Evolutionary conservation across 2,888 invertebrate genomes (phyloP), one percentile per base, ranked within the genome.

Genomic region (Hoplodrina ambigua): DNA sequence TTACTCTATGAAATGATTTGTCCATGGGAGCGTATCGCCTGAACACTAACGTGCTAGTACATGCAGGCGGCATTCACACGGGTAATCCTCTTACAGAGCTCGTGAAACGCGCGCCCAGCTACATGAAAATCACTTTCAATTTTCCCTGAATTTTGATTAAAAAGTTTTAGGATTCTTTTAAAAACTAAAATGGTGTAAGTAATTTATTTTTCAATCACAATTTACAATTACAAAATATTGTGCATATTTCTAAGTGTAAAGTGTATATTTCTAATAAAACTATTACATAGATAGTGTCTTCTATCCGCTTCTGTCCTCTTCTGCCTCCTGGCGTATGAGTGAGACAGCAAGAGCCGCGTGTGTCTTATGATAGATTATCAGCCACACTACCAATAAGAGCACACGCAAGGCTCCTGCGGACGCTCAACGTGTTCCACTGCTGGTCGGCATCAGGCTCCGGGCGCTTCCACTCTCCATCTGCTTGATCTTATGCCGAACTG

Each of bases 331-430:
- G 15, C 30, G 64, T 41, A 54, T 49, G 80, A 76, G 63, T 66
- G 88, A 86, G 86, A 30, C 88, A 89, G 88, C 80, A 71, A 96
- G 96, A 96, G 96, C 96, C 96, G 96, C 96, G 96, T 96, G 96
- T 96, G 96, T 96, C 96, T 96, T 96, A 96, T 96, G 96, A 96
- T 96, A 96, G 96, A 94, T 95, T 94, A 90, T 89, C 89, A 91
- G 89, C 90, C 94, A 92, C 95, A 95, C 96, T 96, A 96, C 96
- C 96, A 93, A 96, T 96, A 96, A 96, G 96, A 96, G 87, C 96
- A 96, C 95, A 95, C 96, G 96, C 95, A 94, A 94, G 96, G 96
- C 96, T 96, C 92, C 50, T 81, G 82, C 92, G 81, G 80, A 67
- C 67, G 55, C 74, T 65, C 76, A 67, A 49, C 33, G 58, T 81